phyloP scores from a whole-genome alignment of 2,113 vertebrate genomes.

The Brachyhypopomus occidentalis region DNA sequence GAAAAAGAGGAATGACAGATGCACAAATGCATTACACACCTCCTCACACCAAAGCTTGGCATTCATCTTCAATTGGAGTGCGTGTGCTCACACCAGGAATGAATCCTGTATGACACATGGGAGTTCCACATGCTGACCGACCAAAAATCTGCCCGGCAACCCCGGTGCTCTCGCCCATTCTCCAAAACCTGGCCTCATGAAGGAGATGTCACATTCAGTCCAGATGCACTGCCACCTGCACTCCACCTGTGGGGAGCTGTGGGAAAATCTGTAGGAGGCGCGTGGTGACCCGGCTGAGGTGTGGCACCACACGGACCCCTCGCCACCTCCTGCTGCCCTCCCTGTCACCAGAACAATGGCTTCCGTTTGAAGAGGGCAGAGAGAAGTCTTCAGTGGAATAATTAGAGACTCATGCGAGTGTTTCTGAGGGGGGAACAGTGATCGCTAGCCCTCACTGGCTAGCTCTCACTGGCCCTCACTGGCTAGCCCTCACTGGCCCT shows the following conservation, averaged over 20 bases:
- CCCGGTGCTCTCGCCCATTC: constrained; percentile 41
- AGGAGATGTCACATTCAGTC: constrained; percentile 54
- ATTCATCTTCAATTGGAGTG: constrained; percentile 20
- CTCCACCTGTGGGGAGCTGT: background rate
- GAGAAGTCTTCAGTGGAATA: constrained; percentile 71
- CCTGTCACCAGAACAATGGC: constrained; percentile 54
- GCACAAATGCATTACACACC: constrained; percentile 16
- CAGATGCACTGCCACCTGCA: constrained; percentile 34
- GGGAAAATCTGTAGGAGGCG: constrained; percentile 34
- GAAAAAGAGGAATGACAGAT: background rate
- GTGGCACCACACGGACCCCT: too few relatives aligned
- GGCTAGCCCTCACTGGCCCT: constrained; percentile 27
- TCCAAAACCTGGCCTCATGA: constrained; percentile 49
- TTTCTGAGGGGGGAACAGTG: constrained; percentile 61
- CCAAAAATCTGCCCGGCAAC: constrained; percentile 66
- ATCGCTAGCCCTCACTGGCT: constrained; percentile 46
- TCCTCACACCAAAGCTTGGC: constrained; percentile 3
- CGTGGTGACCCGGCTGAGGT: background rate
- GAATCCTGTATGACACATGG: constrained; percentile 28
- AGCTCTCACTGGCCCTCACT: constrained; percentile 14
- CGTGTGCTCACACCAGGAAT: background rate
- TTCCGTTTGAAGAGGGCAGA: constrained; percentile 60
- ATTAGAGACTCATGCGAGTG: constrained; percentile 70
- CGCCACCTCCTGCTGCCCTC: too few relatives aligned
- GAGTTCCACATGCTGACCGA: constrained; percentile 24